Base-by-base conservation (phyloP, 2,888 invertebrate genomes). In the Eueremaeus valkanovi region DNA sequence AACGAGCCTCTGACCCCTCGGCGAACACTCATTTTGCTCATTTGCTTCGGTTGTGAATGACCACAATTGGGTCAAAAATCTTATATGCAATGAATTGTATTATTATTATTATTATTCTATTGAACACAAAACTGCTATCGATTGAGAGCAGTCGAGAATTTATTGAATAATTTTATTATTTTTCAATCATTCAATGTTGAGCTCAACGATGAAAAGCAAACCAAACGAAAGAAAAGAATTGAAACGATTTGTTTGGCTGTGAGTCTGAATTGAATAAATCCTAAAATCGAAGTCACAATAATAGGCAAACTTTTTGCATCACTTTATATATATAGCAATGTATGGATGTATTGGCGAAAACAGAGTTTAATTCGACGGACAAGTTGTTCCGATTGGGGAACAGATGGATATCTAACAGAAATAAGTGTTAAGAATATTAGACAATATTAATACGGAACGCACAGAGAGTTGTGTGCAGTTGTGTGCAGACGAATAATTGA, bases 1-100 rank as follows among this genome's bases (percentile, higher is more conserved):
- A 81, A 81, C 73, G 81, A 81, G 42, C 81, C 80, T 76, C 81
- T 79, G 73, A 80, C 80, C 70, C 81, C 77, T 75, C 81, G 79
- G 45, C 74, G 74, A 24, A 61, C 66, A 78, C 81, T 81, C 81
- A 81, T 81, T 42, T 70, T 73, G 61, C 49, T 73, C 73, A 73
- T 73, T 66, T 66, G 66, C 36, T 24, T 24, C 27, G 11, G 21
- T 27, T 58, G 3, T 58, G 21, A 13, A 9, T 36, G 36, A 40
- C 66, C 66, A 66, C 66, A 21, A 66, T 16, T 36, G 33, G 66
- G 66, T 66, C 66, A 9, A n/a, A n/a, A n/a, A n/a, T n/a, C 36
- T 8, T 36, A 36, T 18, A 63, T 24, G 2, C 8, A 63, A 8
- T 31, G n/a, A 66, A n/a, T 16, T 36, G 21, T n/a, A 21, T 29